Percentiles rank a stretch among this genome's conserved stretches.
Evolutionary conservation across 2,888 invertebrate genomes (phyloP).

Genomic region (Cheilosia grossa): DNA sequence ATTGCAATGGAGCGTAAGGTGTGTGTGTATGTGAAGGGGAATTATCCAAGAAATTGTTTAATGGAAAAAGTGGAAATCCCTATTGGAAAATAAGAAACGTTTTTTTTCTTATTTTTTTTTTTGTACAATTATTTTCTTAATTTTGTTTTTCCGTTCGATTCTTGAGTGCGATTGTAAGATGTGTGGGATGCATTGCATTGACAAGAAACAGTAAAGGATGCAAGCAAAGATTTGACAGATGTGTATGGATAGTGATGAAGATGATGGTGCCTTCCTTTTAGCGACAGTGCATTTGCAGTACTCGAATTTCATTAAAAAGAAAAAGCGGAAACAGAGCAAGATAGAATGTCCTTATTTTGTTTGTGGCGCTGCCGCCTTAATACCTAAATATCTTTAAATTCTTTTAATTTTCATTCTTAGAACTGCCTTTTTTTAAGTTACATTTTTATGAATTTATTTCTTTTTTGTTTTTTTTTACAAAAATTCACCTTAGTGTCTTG

Average conservation of each 20-base stretch:
- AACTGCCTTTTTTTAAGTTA: background rate
- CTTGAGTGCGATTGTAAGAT: slow-evolving; percentile 41
- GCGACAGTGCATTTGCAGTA: slow-evolving; percentile 60
- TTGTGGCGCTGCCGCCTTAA: slow-evolving; percentile 10
- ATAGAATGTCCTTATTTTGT: slow-evolving; percentile 44
- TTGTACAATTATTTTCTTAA: slow-evolving; percentile 18
- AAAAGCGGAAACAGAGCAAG: slow-evolving; percentile 35
- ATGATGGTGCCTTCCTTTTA: slow-evolving; percentile 50
- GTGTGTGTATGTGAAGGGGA: slow-evolving; percentile 4
- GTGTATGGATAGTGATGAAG: slow-evolving; percentile 41
- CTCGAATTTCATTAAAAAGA: slow-evolving; percentile 64
- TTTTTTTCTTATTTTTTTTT: slow-evolving; percentile 17
- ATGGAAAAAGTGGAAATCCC: slow-evolving; percentile 18
- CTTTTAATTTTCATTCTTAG: slow-evolving; percentile 13
- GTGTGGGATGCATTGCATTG: slow-evolving; percentile 32
- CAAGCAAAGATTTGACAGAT: slow-evolving; percentile 66
- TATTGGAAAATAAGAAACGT: slow-evolving; percentile 13
- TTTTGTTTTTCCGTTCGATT: slow-evolving; percentile 14
- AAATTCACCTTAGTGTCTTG: slow-evolving; percentile 54
- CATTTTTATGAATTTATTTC: slow-evolving; percentile 20
- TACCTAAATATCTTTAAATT: background rate
- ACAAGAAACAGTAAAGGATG: slow-evolving; percentile 54
- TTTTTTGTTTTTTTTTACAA: slow-evolving; percentile 9
- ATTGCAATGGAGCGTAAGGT: slow-evolving; percentile 53
- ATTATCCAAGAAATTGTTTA: slow-evolving; percentile 11